Evolutionary conservation across 2,888 invertebrate genomes (phyloP), one percentile per base, ranked within the genome.

Genomic region (Melieria omissa): DNA sequence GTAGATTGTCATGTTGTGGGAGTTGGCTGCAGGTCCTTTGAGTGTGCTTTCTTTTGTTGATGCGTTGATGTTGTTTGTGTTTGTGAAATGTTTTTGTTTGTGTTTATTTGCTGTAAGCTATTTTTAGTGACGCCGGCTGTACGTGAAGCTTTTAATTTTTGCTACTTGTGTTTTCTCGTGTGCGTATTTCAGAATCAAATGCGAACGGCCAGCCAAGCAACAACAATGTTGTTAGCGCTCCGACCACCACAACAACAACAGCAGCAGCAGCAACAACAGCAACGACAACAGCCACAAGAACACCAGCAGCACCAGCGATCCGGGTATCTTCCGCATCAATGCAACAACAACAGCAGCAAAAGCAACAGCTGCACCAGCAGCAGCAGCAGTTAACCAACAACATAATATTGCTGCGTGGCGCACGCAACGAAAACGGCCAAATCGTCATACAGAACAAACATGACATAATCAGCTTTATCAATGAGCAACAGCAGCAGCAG

Each of bases 401-500:
- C 76, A 86, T 87, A 65, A 86, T 87, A 60, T 81, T 87, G 75
- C 78, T 87, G 79, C 87, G 87, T 71, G 87, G 87, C 70, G 84
- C 87, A 69, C 85, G 87, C 75, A 86, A 86, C 65, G 87, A 87
- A 78, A 87, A 87, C 80, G 87, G 87, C 68, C 87, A 87, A 81
- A 87, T 87, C 77, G 86, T 87, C 73, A 85, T 87, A 74, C 87
- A 87, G 78, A 87, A 87, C 75, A 86, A 86, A 75, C 87, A 87
- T 81, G 87, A 87, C 74, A 85, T 87, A 73, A 83, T 87, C 66
- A 87, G 84, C 77, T 83, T 87, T 79, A 84, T 86, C 74, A 87
- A 80, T 74, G 86, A 86, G 75, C 79, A 74, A 72, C 83, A 73
- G 76, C 80, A 65, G 76, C 82, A 78, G 76, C 83, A 69, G 64